These are phyloP conservation scores for Laterallus jamaicensis DNA, from an alignment of 2,113 vertebrate genomes.

Conservation along the genomic window DNA sequence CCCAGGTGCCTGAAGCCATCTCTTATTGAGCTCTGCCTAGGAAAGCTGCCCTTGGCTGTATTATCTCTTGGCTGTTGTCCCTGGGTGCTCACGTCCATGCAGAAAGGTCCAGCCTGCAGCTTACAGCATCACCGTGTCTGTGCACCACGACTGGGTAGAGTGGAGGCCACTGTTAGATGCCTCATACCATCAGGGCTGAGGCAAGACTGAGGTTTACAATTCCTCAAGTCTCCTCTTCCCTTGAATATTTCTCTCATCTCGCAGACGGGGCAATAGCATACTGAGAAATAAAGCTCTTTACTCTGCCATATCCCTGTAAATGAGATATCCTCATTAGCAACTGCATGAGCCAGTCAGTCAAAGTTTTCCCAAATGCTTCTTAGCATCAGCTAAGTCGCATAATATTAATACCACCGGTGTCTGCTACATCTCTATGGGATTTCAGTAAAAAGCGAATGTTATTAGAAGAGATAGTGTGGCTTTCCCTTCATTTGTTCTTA, in stretches of 20 bases:
- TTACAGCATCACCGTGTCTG: background rate
- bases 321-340: constrained; percentile 67
- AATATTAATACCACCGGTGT: constrained; percentile 57
- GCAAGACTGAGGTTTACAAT: background rate
- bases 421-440: constrained; percentile 48
- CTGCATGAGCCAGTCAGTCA: constrained; percentile 61
- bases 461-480: constrained; percentile 49
- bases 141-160: background rate
- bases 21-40: background rate
- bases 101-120: background rate
- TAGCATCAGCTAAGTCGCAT: constrained; percentile 66
- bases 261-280: background rate
- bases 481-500: constrained; percentile 59
- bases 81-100: background rate
- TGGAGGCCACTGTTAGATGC: background rate
- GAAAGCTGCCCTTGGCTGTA: background rate
- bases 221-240: background rate
- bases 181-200: background rate
- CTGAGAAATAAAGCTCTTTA: constrained; percentile 59
- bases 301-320: constrained; percentile 29
- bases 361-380: constrained; percentile 69
- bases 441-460: constrained; percentile 39
- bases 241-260: background rate
- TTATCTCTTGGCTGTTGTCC: background rate
- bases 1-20: background rate